These are phyloP conservation scores for Maniola jurtina DNA, from an alignment of 1,140 invertebrate species.

Conservation along the genomic window DNA sequence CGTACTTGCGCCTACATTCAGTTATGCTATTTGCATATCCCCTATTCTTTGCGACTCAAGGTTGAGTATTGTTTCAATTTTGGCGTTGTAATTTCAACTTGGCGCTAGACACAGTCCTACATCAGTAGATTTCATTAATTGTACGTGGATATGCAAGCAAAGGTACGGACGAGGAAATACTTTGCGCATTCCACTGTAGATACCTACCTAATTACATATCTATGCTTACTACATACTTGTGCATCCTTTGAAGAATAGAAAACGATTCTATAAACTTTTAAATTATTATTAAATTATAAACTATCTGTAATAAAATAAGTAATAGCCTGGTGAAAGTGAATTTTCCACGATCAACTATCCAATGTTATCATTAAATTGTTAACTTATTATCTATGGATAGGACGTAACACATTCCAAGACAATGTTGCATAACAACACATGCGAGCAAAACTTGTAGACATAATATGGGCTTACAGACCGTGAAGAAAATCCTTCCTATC, in stretches of 20 bases:
- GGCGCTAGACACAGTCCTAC: constrained; percentile 12
- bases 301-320: no score
- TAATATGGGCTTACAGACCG: constrained; percentile 36
- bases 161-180: constrained; percentile 18
- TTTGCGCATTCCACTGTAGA: background rate
- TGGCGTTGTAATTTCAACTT: constrained; percentile 24
- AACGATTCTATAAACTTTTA: no score
- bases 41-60: constrained; percentile 32
- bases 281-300: no score
- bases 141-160: constrained; percentile 34
- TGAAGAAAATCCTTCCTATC: constrained; percentile 36
- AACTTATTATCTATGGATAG: constrained; percentile 27
- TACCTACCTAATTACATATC: background rate
- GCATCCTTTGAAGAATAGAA: no score
- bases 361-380: constrained; percentile 29
- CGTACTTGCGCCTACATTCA: constrained; percentile 46
- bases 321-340: constrained; percentile 24
- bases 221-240: no score
- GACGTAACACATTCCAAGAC: constrained; percentile 35
- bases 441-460: constrained; percentile 33
- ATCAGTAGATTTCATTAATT: constrained; percentile 37
- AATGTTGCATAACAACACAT: constrained; percentile 44
- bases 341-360: constrained; percentile 17
- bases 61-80: constrained; percentile 33
- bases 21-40: constrained; percentile 36